Percentiles rank a stretch among this genome's conserved stretches.
These are phyloP conservation scores for Uropsilus gracilis DNA, from an alignment of 2,113 vertebrate species.

Conservation along the genomic window DNA sequence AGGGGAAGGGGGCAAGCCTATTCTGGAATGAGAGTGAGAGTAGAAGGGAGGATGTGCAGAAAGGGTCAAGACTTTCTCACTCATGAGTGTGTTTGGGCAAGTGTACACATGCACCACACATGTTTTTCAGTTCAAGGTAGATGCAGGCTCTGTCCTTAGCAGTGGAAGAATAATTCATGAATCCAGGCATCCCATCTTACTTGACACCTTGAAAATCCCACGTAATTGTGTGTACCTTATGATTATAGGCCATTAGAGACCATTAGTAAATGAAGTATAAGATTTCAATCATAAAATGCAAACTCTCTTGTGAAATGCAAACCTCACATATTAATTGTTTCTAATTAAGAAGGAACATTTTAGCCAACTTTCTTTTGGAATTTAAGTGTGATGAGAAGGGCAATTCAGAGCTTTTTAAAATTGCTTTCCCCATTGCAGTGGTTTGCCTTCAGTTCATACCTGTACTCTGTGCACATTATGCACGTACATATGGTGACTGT, in stretches of 20 bases:
- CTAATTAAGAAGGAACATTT: conserved; percentile 72
- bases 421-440: conserved; percentile 28
- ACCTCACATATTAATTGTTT: conserved; percentile 76
- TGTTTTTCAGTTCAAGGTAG: neutral
- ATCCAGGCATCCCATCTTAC: neutral
- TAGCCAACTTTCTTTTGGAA: conserved; percentile 74
- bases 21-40: neutral
- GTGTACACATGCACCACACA: rapidly evolving
- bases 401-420: conserved; percentile 64
- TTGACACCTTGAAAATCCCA: conserved; percentile 46
- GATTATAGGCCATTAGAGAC: conserved; percentile 65
- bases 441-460: neutral
- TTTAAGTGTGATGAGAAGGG: conserved; percentile 64
- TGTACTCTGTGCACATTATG: neutral
- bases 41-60: neutral
- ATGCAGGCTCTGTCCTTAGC: neutral
- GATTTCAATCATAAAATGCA: conserved; percentile 64
- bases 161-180: conserved; percentile 27
- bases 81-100: neutral
- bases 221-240: conserved; percentile 38
- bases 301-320: conserved; percentile 66
- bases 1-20: neutral
- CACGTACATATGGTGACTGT: rapidly evolving
- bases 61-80: neutral
- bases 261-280: conserved; percentile 66